Base-by-base conservation (phyloP, 2,113 vertebrate species). In the Cichladusa arquata region DNA sequence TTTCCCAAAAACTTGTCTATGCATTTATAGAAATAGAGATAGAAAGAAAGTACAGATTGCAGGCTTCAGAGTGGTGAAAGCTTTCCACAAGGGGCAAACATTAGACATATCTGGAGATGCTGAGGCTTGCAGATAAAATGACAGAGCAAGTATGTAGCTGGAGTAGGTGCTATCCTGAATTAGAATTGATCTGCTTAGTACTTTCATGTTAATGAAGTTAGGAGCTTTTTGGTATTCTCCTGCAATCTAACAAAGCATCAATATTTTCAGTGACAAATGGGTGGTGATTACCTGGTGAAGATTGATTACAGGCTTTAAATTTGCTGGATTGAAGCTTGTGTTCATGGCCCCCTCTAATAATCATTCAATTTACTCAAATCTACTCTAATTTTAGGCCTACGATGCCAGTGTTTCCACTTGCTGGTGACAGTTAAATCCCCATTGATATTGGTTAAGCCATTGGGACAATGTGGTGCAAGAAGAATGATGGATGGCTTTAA, bases 401-500 rank as follows among this genome's bases (percentile, higher is more conserved):
- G 53, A 48, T 94, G 72, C 82, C 92, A 69, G 28, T 70, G 84
- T 92, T 97, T 94, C 71, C 48, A 84, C 93, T 95, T 73, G 40
- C 79, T 44, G 70, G 89, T 85, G 81, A 93, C 93, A 92, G 86
- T 80, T 91, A 96, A 97, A 95, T 97, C 95, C 90, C 96, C 95
- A 83, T 26, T 84, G 83, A 96, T 98, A 96, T 77, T 96, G 92
- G 92, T 74, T 94, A 90, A 98, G 89, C 61, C 45, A 67, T 85
- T 96, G 96, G 93, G 93, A 97, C 93, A 94, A 65, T 72, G 91
- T 90, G 88, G 78, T 88, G 90, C 92, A 95, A 96, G 67, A 70
- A 96, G 88, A 94, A 87, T 98, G 98, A 98, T 97, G 92, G 95
- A 98, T 98, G 95, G 76, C 93, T 98, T 97, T 97, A 98, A 98